A percentile compares a stretch with the other conserved stretches of the same genome.
Conservation (phyloP, 2,888 invertebrate genomes). For the Dorcus hopei region DNA sequence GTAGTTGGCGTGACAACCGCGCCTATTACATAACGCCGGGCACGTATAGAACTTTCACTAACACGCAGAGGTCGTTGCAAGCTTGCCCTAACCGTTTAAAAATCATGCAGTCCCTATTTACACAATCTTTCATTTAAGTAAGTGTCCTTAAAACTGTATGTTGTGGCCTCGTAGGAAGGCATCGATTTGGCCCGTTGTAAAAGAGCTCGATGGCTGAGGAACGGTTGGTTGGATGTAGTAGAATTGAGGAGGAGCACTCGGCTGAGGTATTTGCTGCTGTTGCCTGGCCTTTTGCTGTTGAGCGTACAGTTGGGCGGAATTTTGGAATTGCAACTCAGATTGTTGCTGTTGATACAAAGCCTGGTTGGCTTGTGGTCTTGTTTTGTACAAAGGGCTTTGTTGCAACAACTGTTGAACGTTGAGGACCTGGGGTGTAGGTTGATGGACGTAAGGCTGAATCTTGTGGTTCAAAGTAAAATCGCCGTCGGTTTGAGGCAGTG, state of each 20-base stretch:
- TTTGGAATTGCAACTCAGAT: conserved; percentile 61
- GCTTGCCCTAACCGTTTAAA: too few relatives aligned
- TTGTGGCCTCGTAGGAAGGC: conserved; percentile 74
- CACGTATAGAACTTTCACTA: neutral
- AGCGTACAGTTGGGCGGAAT: conserved; percentile 52
- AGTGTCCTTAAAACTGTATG: conserved; percentile 47
- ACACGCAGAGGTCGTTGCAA: too few relatives aligned
- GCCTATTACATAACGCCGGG: neutral
- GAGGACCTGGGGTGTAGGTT: conserved; percentile 50
- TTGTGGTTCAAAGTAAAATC: conserved; percentile 71
- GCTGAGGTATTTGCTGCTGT: conserved; percentile 31
- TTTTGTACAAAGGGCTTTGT: conserved; percentile 53
- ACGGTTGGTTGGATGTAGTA: conserved; percentile 58
- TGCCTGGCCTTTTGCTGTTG: conserved; percentile 50
- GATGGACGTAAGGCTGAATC: conserved; percentile 71
- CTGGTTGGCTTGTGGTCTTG: conserved; percentile 31
- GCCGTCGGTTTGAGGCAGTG: conserved; percentile 68
- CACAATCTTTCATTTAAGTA: too few relatives aligned
- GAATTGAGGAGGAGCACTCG: conserved; percentile 50
- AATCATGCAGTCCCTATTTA: too few relatives aligned
- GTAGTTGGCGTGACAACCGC: neutral
- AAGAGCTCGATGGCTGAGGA: conserved; percentile 37
- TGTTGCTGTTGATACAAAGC: conserved; percentile 61
- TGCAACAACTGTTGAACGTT: conserved; percentile 60
- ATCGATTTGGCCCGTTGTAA: conserved; percentile 72